Percentiles rank a stretch among this genome's conserved stretches.
Evolutionary conservation across 64 coral and sea anemone species (phyloP).

Genomic region (Montipora capricornis): DNA sequence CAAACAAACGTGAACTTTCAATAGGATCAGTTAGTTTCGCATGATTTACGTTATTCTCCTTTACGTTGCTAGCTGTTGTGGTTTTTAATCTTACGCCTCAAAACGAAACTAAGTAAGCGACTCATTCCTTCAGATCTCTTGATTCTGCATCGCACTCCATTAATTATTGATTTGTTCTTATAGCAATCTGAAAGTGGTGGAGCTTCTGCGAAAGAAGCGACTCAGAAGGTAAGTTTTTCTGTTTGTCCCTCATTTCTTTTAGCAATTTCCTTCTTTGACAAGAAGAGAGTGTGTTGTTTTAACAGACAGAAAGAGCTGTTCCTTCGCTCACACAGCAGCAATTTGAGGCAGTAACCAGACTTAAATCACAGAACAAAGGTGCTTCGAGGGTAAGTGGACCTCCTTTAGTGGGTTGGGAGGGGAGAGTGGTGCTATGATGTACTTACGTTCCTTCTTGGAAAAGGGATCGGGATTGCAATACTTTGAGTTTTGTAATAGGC

Average conservation of each 20-base stretch:
- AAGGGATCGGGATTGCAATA: background rate
- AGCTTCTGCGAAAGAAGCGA: background rate
- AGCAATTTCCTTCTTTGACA: background rate
- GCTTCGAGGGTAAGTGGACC: slow-evolving; percentile 69
- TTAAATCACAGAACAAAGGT: slow-evolving; percentile 60
- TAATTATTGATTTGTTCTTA: background rate
- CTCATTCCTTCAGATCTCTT: background rate
- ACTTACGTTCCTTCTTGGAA: background rate
- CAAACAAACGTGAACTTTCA: no score
- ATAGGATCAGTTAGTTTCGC: no score
- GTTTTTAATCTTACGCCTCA: no score
- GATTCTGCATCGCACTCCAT: background rate
- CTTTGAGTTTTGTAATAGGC: no score
- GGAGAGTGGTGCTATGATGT: background rate
- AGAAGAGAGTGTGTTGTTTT: background rate
- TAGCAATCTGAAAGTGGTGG: background rate
- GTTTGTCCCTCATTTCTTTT: background rate
- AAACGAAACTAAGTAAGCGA: no score
- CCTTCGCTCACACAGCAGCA: slow-evolving; percentile 43
- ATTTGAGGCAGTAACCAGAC: slow-evolving; percentile 44
- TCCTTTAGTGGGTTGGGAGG: background rate
- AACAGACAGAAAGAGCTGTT: slow-evolving; percentile 22
- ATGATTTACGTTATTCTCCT: no score
- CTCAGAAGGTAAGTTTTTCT: slow-evolving; percentile 2
- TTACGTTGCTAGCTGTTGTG: no score